Evolutionary conservation across 2,797 vertebrate species (phyloP).

Genomic region (Xenops minutus): DNA sequence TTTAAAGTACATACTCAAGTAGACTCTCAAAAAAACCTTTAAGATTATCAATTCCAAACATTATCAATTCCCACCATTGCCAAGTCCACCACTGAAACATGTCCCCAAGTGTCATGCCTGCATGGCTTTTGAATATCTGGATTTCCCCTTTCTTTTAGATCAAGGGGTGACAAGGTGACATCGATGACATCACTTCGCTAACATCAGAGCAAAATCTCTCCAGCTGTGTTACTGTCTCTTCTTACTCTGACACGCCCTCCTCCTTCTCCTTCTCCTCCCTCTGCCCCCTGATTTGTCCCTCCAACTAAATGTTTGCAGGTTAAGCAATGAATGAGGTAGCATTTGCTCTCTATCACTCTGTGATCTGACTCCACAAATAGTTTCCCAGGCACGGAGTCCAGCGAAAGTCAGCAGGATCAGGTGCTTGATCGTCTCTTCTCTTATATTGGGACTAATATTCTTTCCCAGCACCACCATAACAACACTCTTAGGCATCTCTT

Average conservation of each 20-base stretch:
- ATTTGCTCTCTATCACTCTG: not conserved
- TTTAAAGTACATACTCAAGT: not conserved
- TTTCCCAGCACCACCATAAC: conserved; percentile 13
- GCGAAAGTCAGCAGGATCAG: conserved; percentile 31
- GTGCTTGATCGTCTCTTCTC: not conserved
- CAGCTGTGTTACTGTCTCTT: not conserved
- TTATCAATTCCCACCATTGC: no score
- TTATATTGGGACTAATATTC: not conserved
- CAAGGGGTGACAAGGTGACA: not conserved
- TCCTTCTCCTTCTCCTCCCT: not conserved
- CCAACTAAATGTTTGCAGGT: not conserved
- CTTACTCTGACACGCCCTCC: not conserved
- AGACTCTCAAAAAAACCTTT: not conserved
- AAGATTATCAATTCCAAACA: not conserved
- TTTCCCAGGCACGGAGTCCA: conserved; percentile 8
- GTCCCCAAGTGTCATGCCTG: not conserved
- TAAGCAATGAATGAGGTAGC: not conserved
- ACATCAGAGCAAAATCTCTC: not conserved
- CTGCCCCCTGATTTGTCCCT: not conserved
- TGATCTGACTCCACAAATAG: conserved; percentile 29
- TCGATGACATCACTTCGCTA: not conserved
- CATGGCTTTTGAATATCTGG: not conserved
- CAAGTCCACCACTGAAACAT: not conserved
- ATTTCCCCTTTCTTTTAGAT: not conserved
- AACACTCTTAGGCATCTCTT: not conserved